Base-by-base conservation (phyloP, 2,888 invertebrate genomes). In the Eupithecia inturbata region DNA sequence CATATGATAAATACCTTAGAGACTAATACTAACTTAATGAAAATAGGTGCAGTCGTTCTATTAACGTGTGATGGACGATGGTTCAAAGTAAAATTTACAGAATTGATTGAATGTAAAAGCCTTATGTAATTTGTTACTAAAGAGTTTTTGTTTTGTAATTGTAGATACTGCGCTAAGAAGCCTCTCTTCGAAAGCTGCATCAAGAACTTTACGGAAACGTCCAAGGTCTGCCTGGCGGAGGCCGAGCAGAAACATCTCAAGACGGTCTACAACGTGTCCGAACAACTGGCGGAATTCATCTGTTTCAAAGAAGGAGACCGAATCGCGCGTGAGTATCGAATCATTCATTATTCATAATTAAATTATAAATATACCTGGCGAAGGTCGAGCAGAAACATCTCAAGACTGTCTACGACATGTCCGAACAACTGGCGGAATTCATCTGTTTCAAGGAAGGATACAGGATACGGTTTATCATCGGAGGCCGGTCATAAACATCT, bases 291-390 rank as follows among this genome's bases (percentile, higher is more conserved):
- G 0, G 95, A 96, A 79, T 98, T 98, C 85, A 92, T 97, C 33
- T 98, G 98, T 85, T 96, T 95, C 83, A 97, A 97, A 82, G 97
- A 97, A 81, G 97, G 97, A 12, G 97, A 97, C 86, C 96, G 97
- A 81, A 96, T 98, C 82, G 97, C 97, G 0, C 91, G 97, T 97
- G 88, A 95, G 96, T 64, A 64, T 22, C 1, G 36, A 33, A 63
- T 36, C n/a, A 36, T n/a, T 22, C 9, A 3, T 10, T 1, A 1
- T n/a, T 31, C 5, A 36, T 36, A 7, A 36, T 31, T 31, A 31
- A 31, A 31, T 31, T 31, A 31, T 4, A 31, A 31, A 31, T 31
- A 31, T 31, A 31, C 82, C 90, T 97, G 73, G 94, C 95, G 0
- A 84, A 89, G 0, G 91, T 95, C 0, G 97, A 97, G 83, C 95